A percentile compares a stretch with the other conserved stretches of the same genome.
Evolutionary conservation across 2,113 vertebrate species (phyloP).

Genomic region (Xenotilapia caudafasciata): DNA sequence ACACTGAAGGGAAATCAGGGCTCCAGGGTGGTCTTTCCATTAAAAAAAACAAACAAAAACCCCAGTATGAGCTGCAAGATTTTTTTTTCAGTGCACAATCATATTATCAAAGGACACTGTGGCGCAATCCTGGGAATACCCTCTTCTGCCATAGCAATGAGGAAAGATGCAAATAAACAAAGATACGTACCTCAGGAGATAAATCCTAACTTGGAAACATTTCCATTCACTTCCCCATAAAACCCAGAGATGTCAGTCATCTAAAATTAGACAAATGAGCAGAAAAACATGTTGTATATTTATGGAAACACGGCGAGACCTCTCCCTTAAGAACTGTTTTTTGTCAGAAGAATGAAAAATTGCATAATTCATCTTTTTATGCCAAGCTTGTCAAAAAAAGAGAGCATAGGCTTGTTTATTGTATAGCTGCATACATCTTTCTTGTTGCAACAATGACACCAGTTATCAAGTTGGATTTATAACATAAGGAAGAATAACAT

Average conservation of each 20-base stretch:
- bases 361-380: slow-evolving; percentile 10
- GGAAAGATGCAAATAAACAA: background rate
- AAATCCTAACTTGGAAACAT: background rate
- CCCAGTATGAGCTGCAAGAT: background rate
- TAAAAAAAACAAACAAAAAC: background rate
- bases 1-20: background rate
- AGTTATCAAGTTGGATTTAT: background rate
- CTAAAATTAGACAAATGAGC: slow-evolving; percentile 40
- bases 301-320: slow-evolving; percentile 4
- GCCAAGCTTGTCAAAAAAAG: background rate
- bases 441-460: background rate
- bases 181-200: background rate
- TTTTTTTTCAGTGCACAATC: background rate
- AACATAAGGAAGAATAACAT: background rate
- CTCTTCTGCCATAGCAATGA: background rate
- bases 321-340: background rate
- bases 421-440: background rate
- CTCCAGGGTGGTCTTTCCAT: background rate
- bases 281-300: slow-evolving; percentile 23
- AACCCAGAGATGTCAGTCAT: slow-evolving; percentile 27
- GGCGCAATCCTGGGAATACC: background rate
- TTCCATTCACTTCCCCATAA: background rate
- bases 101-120: background rate
- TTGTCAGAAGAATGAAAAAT: slow-evolving; percentile 10
- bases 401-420: background rate